These are phyloP conservation scores for Ormia ochracea DNA, from an alignment of 2,888 invertebrate species.

Conservation along the genomic window DNA sequence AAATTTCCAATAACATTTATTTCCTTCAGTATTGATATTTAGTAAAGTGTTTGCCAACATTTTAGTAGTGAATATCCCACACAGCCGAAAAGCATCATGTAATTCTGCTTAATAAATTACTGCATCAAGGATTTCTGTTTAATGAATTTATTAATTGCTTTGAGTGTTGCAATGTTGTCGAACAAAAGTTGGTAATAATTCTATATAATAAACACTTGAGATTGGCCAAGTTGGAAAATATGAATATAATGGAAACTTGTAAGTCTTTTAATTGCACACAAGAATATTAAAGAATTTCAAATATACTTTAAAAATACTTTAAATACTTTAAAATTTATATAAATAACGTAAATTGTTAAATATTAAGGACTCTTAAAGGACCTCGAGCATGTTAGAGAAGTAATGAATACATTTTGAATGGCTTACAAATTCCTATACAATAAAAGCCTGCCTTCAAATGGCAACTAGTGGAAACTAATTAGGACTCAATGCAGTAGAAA, in stretches of 20 bases:
- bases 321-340: too few relatives aligned
- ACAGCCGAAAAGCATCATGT: neutral
- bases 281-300: too few relatives aligned
- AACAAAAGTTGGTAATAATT: neutral
- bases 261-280: neutral
- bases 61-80: neutral
- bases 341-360: too few relatives aligned
- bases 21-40: neutral
- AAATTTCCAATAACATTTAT: conserved; percentile 5
- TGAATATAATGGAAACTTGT: neutral
- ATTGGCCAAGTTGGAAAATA: neutral
- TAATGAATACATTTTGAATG: too few relatives aligned
- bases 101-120: too few relatives aligned
- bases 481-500: too few relatives aligned
- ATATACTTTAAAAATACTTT: too few relatives aligned
- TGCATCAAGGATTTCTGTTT: neutral
- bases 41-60: neutral
- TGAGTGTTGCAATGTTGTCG: neutral
- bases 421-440: too few relatives aligned
- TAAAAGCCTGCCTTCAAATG: too few relatives aligned
- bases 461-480: too few relatives aligned
- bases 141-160: conserved; percentile 36
- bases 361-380: too few relatives aligned
- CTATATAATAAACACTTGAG: neutral
- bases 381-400: too few relatives aligned